Evolutionary conservation across 2,888 invertebrate species (phyloP), one percentile per base, ranked within the genome.

Genomic region (Drosophila flavopinicola): DNA sequence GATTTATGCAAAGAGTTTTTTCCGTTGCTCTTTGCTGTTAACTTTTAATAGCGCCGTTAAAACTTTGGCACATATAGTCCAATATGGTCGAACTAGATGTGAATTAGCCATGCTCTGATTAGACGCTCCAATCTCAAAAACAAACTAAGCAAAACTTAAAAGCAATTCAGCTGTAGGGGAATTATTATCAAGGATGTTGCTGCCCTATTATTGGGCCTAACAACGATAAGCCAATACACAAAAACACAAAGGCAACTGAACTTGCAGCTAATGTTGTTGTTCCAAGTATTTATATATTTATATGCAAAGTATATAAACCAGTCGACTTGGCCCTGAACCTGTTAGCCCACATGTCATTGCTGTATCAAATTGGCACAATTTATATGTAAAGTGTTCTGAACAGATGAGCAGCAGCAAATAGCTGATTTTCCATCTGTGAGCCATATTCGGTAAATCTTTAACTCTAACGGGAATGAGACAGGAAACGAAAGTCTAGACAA

Each of bases 291-390:
- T 15, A 25, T 24, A 27, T 48, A 27, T 11, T 17, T 38, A 1
- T 17, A 11, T 23, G 1, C 11, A 3, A 10, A 10, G 25, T n/a
- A n/a, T 33, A 15, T 15, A 58, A 35, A 35, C 54, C 54, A 54
- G 54, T 49, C 25, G 25, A 11, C 7, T 32, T 52, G 53, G 32
- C 56, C 53, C 10, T 52, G 25, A 56, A 39, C 53, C 56, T 56
- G 53, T 56, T 56, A 48, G n/a, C n/a, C 48, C 35, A 27, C n/a
- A 37, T 10, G 49, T 29, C n/a, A 15, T 37, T 25, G 30, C 53
- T 20, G 20, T 13, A n/a, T 11, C 7, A 33, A 66, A 49, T 56
- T 49, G 48, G 10, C 32, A 32, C 42, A 65, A 37, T 65, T 49
- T 54, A 41, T 47, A 39, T 29, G 30, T 17, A 35, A 63, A 20